Base-by-base conservation (phyloP, 2,113 vertebrate genomes). In the Cisticola juncidis region DNA sequence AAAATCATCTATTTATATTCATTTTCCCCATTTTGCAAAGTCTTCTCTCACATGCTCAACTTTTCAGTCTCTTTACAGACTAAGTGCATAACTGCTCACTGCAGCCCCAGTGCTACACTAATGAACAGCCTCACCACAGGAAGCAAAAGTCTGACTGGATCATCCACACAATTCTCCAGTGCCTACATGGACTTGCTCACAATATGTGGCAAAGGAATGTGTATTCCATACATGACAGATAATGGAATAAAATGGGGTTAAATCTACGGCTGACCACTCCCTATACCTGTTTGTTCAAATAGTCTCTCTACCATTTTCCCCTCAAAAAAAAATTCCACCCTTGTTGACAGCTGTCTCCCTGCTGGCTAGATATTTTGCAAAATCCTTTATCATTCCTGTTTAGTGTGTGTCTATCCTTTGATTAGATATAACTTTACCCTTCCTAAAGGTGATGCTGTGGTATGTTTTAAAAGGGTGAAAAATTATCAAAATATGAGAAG, bases 11-110 rank as follows among this genome's bases (percentile, higher is more conserved):
- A 36, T 40, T 73, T 36, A 84, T 31, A 29, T 2, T 14, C 2
- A 35, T 58, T 84, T 87, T 22, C 23, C 33, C 24, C 28, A 66
- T 5, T 78, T 79, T 69, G 56, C 20, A 58, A 64, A 54, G 33
- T 45, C 48, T 71, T 62, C 29, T 62, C 29, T 14, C 24, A 20
- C 9, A 23, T 5, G 35, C 62, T 79, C 44, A 40, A 12, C 5
- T 53, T 40, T 33, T 38, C 48, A 80, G 1, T 35, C 44, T 6
- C 45, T 69, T 64, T 51, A 31, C 10, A 60, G 29, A 33, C 13
- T 64, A 57, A 40, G 20, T 1, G 0, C 10, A 5, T 13, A 21
- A 21, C 1, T 73, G 16, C 24, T 18, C 23, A 6, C 9, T 25
- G 33, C 80, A 57, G 31, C 22, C 21, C 3, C 31, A 13, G 20